phyloP scores from a whole-genome alignment of 2,888 invertebrate genomes.

The Xestia c-nigrum region DNA sequence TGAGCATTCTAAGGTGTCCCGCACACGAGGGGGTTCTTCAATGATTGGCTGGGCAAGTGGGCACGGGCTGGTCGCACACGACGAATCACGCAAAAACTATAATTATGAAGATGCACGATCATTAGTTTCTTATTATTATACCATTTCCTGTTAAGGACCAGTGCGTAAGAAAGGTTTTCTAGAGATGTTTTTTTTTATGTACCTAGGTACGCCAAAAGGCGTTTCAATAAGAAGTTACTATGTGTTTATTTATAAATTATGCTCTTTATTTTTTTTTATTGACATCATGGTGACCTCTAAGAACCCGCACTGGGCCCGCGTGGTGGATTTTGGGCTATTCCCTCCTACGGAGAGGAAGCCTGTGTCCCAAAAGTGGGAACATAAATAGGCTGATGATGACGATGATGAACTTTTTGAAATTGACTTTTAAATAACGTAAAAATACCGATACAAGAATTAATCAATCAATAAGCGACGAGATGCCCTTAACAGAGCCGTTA shows the following conservation, averaged over 20 bases:
- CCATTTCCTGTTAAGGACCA: conserved; percentile 49
- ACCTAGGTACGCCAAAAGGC: too few relatives aligned
- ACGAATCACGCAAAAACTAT: conserved; percentile 64
- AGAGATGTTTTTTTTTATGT: background rate
- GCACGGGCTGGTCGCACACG: conserved; percentile 66
- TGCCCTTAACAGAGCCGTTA: conserved; percentile 36
- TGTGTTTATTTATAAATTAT: background rate
- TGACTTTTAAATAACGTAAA: background rate
- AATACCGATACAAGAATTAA: background rate
- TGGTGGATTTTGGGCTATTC: too few relatives aligned
- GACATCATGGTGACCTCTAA: too few relatives aligned
- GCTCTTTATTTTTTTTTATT: too few relatives aligned
- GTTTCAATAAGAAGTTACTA: too few relatives aligned
- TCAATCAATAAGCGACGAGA: background rate
- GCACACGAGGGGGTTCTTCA: conserved; percentile 31
- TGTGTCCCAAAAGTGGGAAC: too few relatives aligned
- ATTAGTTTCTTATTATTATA: conserved; percentile 41
- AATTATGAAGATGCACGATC: conserved; percentile 46
- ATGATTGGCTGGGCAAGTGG: conserved; percentile 15
- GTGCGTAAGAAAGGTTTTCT: background rate
- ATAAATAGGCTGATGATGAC: too few relatives aligned
- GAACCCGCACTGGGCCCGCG: too few relatives aligned
- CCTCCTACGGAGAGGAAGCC: too few relatives aligned
- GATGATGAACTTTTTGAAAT: background rate
- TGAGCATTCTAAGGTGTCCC: conserved; percentile 17